Evolutionary conservation across 2,797 vertebrate genomes (phyloP), one percentile per base, ranked within the genome.

Genomic region (Xyrichtys novacula): DNA sequence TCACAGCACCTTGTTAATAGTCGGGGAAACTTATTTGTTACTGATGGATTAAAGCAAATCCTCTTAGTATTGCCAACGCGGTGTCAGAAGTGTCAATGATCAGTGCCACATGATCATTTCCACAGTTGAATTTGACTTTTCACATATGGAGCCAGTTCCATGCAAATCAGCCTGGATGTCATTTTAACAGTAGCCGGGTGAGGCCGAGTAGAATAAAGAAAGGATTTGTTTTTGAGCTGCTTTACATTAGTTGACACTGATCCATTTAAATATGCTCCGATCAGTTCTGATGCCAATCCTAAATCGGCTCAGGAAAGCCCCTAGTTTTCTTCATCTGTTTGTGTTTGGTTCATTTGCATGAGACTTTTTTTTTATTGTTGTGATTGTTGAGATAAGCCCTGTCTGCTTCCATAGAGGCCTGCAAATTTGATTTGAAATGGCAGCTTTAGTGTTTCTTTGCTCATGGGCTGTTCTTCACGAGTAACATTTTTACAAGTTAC

Each of bases 401-500:
- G 42, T 69, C 23, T 14, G 10, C 12, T 22, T 14, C 20, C 6
- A 26, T 1, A 28, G 12, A 62, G 28, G 7, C 29, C 17, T 6
- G 22, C 20, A 31, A 36, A 46, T 19, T 46, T 34, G 17, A 9
- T 25, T 29, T 64, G 28, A 23, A 68, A 65, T 22, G 50, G 40
- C 29, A 46, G 44, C 25, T 46, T 32, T 23, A 52, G 14, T 16
- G 31, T 25, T 34, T 42, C 25, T 8, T 36, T 44, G 32, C 47
- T 56, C 4, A 29, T n/a, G 15, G 47, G 23, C 47, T n/a, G 6
- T 19, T 32, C 32, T 32, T 19, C 2, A 48, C 32, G 26, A 4
- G 32, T 38, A 20, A 32, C 42, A 60, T 16, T 32, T 38, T 17
- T n/a, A 40, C n/a, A 55, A 11, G 28, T 46, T 8, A 6, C 7